phyloP scores from a whole-genome alignment of 2,113 vertebrate species.

The Chloropsis hardwickii region DNA sequence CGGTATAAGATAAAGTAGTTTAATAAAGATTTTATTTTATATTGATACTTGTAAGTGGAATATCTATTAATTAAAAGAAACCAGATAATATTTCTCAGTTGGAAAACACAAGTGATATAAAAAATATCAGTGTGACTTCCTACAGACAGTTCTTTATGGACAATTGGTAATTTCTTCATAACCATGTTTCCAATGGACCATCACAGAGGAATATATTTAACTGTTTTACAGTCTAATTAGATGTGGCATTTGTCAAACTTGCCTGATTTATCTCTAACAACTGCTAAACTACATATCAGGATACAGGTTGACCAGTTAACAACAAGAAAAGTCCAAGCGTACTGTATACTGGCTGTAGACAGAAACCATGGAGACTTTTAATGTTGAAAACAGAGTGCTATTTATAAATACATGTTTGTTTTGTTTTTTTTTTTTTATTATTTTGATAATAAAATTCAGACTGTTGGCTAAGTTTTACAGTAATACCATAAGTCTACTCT shows the following conservation, averaged over 20 bases:
- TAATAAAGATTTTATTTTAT: neutral
- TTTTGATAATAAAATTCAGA: neutral
- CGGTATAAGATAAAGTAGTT: neutral
- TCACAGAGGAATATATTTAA: slow-evolving; percentile 9
- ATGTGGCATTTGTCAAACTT: slow-evolving; percentile 34
- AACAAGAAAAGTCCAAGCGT: neutral
- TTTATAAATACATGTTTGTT: too few relatives aligned
- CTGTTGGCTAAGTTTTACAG: neutral
- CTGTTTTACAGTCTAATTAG: slow-evolving; percentile 39
- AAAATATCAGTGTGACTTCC: neutral
- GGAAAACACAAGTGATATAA: neutral
- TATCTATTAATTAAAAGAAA: neutral
- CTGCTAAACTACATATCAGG: neutral
- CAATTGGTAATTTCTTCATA: slow-evolving; percentile 34
- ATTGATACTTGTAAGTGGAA: neutral
- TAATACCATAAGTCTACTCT: neutral
- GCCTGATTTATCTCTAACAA: slow-evolving; percentile 5
- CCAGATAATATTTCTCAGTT: neutral
- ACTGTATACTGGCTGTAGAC: neutral
- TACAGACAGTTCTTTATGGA: slow-evolving; percentile 29
- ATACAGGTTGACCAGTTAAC: neutral
- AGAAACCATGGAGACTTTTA: neutral
- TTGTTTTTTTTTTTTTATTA: neutral
- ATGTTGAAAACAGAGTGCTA: neutral
- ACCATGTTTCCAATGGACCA: neutral